These are phyloP conservation scores for Cossypha polioptera DNA, from an alignment of 2,797 vertebrate species.

Conservation along the genomic window DNA sequence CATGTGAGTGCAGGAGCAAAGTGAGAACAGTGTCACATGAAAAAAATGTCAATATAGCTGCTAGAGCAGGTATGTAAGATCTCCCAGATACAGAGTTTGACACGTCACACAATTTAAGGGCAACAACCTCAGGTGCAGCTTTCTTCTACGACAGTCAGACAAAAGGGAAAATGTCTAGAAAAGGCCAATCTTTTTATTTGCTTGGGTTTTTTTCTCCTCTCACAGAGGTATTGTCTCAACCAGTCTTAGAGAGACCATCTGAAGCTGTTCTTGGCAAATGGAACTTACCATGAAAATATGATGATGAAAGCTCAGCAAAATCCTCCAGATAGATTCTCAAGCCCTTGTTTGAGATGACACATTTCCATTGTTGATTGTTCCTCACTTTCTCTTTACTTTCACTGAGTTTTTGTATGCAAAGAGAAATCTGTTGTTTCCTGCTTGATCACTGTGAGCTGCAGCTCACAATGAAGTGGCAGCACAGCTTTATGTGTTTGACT, in stretches of 20 bases:
- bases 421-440: neutral
- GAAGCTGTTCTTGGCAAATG: neutral
- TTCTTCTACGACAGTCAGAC: neutral
- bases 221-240: neutral
- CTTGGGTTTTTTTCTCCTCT: neutral
- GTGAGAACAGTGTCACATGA: neutral
- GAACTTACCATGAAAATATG: neutral
- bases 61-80: neutral
- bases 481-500: neutral
- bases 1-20: neutral
- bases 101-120: neutral
- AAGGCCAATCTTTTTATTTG: neutral
- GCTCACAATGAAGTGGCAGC: neutral
- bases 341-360: neutral
- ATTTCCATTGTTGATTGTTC: neutral
- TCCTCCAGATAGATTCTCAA: neutral
- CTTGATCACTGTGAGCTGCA: neutral
- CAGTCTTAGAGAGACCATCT: neutral
- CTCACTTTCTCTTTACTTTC: neutral
- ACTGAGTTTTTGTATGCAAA: neutral
- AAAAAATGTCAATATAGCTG: neutral
- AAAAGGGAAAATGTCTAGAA: neutral
- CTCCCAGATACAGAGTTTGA: neutral
- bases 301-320: neutral
- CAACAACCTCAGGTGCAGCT: neutral